phyloP scores from a whole-genome alignment of 2,113 vertebrate genomes.

The Dipodomys ordii region DNA sequence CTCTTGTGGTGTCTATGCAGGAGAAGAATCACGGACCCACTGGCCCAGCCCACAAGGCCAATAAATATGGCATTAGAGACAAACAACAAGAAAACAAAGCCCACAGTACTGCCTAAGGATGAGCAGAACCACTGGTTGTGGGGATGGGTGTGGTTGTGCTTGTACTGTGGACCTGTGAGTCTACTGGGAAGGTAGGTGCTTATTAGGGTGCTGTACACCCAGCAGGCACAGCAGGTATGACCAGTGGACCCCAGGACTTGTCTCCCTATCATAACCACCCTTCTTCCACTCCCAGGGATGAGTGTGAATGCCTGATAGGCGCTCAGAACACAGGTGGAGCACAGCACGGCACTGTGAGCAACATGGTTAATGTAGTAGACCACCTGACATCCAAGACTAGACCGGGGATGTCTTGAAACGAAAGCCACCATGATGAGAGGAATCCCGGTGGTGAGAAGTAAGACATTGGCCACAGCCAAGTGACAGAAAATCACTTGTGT shows the following conservation, averaged over 20 bases:
- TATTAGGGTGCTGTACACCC: background rate
- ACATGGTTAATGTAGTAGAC: rapidly evolving
- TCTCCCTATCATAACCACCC: no score
- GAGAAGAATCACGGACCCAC: no score
- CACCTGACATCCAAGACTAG: background rate
- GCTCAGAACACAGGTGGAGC: background rate
- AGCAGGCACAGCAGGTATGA: background rate
- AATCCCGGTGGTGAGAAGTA: background rate
- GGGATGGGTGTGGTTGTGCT: rapidly evolving
- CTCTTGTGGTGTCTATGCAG: background rate
- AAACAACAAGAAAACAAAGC: rapidly evolving
- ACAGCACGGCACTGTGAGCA: background rate
- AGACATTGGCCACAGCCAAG: background rate
- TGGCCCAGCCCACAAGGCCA: background rate
- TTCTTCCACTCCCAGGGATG: rapidly evolving
- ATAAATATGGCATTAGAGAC: rapidly evolving
- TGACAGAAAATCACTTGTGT: background rate
- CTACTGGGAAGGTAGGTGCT: background rate
- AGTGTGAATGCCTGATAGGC: background rate
- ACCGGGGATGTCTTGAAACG: rapidly evolving
- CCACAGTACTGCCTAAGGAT: rapidly evolving
- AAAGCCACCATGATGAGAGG: background rate
- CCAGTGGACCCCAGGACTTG: no score
- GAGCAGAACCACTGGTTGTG: background rate
- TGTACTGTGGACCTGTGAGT: background rate